phyloP scores from a whole-genome alignment of 2,113 vertebrate species.

The Alaudala cheleensis region DNA sequence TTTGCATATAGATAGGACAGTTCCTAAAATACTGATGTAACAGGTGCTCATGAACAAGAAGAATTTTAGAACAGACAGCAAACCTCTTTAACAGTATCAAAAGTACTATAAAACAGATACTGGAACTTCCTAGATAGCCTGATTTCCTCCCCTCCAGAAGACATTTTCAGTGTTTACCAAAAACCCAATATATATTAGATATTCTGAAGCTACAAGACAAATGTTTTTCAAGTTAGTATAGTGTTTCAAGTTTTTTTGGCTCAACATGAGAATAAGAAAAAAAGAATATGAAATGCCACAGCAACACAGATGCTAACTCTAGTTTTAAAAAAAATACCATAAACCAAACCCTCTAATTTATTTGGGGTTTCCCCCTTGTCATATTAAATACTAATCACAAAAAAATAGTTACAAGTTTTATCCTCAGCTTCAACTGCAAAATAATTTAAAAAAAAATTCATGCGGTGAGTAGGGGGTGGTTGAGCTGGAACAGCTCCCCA shows the following conservation, averaged over 20 bases:
- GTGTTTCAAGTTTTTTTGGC: background rate
- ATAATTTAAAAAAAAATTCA: background rate
- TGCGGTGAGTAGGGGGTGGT: background rate
- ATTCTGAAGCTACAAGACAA: background rate
- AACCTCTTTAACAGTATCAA: background rate
- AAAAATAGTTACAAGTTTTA: background rate
- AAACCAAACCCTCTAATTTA: background rate
- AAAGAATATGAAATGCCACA: background rate
- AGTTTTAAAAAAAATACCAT: conserved; percentile 30
- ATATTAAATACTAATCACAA: background rate
- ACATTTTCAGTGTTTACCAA: background rate
- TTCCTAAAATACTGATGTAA: background rate
- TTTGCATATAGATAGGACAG: background rate
- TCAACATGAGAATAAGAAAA: background rate
- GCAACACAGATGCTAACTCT: background rate
- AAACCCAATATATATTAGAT: background rate
- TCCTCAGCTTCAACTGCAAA: background rate
- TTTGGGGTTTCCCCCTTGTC: background rate
- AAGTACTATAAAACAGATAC: background rate
- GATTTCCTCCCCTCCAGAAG: background rate
- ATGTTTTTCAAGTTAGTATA: background rate
- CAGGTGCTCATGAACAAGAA: background rate
- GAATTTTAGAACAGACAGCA: background rate
- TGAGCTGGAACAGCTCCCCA: background rate
- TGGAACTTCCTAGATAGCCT: background rate